Evolutionary conservation across 2,888 invertebrate species (phyloP), one percentile per base, ranked within the genome.

Genomic region (Aproaerema taeniolella): DNA sequence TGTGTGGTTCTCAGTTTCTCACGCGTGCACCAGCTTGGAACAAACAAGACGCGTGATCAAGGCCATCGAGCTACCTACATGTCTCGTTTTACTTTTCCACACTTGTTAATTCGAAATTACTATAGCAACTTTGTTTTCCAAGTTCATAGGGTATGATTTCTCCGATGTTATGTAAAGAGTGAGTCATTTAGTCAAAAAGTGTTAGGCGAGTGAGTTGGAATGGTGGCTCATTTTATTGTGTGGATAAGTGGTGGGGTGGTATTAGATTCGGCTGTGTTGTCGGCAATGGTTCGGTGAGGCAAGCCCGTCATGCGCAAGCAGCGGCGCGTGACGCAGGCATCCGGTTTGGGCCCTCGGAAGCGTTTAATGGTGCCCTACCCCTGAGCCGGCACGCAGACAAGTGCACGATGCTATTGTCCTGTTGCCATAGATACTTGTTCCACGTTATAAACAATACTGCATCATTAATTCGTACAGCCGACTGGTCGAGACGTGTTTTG

Each of bases 301-400:
- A 78, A 78, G 68, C 62, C 45, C 76, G 81, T 76, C 77, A 77
- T 68, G 81, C 72, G 58, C 61, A 63, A 64, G 51, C 69, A 63
- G 56, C 73, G 71, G 62, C 54, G 79, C 85, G 74, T 83, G 79
- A 78, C 81, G 67, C 52, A 52, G 44, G 67, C 77, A 73, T 83
- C 82, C 82, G 78, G 69, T 57, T 52, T 42, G 57, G 53, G 62
- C 76, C 79, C 77, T 71, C 77, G 70, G 79, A 74, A 76, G 60
- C 70, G 53, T 58, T 50, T 55, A 56, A 58, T 62, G 61, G 61
- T 55, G 65, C 75, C 74, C 76, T 64, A 61, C 67, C 64, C 62
- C 56, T 39, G 20, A 51, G 42, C 39, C 47, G 43, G 44, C 51
- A 36, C 40, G 20, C 37, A 42, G 40, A 46, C 56, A 58, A 55